phyloP scores from a whole-genome alignment of 2,888 invertebrate genomes.

The Nemoura dubitans region DNA sequence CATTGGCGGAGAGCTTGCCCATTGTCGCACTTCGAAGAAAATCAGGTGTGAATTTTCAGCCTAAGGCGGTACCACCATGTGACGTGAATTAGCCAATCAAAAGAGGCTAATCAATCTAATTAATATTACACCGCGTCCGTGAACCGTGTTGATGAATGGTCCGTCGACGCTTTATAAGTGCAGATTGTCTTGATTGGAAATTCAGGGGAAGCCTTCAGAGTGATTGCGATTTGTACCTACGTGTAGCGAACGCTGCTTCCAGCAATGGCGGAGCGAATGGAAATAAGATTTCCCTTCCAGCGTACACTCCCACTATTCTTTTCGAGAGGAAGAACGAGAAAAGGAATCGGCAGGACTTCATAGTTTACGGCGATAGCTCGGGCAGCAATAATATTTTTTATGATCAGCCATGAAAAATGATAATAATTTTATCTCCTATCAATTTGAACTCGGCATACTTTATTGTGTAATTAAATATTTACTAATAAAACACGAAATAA shows the following conservation, averaged over 20 bases:
- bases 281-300: not conserved
- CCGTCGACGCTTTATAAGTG: not conserved
- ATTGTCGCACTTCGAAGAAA: constrained; percentile 42
- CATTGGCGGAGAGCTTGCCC: constrained; percentile 26
- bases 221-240: not conserved
- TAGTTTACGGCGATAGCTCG: too few relatives aligned
- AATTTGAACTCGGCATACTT: not conserved
- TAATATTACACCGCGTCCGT: constrained; percentile 13
- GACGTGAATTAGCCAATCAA: constrained; percentile 43
- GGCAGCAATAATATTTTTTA: not conserved
- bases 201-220: not conserved
- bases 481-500: not conserved
- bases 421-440: not conserved
- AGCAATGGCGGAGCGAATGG: not conserved
- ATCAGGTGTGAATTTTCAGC: constrained; percentile 39
- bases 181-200: not conserved
- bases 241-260: not conserved
- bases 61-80: constrained; percentile 45
- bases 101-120: constrained; percentile 25
- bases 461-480: not conserved
- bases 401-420: not conserved
- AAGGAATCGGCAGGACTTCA: not conserved
- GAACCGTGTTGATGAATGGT: constrained; percentile 12
- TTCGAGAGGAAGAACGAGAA: not conserved
- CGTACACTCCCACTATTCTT: not conserved